Evolutionary conservation across 1,140 invertebrate species (phyloP), one percentile per base, ranked within the genome.

Genomic region (Drosophila saltans): DNA sequence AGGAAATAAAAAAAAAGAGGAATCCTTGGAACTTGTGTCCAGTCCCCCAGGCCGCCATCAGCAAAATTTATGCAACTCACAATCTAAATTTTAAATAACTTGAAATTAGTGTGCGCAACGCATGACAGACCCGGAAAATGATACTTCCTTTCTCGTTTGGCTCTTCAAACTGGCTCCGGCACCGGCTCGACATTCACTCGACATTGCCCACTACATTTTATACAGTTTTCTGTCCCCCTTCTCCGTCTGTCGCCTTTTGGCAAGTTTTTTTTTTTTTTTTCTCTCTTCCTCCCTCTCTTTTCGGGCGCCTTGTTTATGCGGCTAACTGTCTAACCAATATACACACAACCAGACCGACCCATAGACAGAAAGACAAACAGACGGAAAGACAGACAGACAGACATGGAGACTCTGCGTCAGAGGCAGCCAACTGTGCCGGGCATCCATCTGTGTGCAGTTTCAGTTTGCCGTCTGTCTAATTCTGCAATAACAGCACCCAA

Each of bases 141-240:
- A 80, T 88, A 89, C 77, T 69, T 77, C 80, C 80, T 61, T 72
- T 60, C 24, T 57, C 36, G 33, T 56, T 26, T 57, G 30, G 61
- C 60, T 62, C 59, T 16, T 30, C 45, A 48, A 48, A 36, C 57
- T 9, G 33, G 28, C 72, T 66, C 69, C 69, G n/a, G 56, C 72
- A 73, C 41, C 70, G 39, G 52, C 65, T 81, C 80, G 80, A 83
- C 83, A 83, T 88, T 89, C 84, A 74, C 79, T 90, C 85, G 81
- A 84, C 86, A 86, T 90, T 89, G 80, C 73, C 81, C 81, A 78
- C 84, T 78, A 80, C 78, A 89, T 78, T 90, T 81, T 88, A 69
- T 85, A 78, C 66, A 84, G 67, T 76, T 80, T 80, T 70, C 26
- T 3, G 0, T 8, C 24, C 45, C 11, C 40, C 40, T 11, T 3